Conservation (phyloP, 2,888 invertebrate genomes). For the Eupithecia tripunctaria region DNA sequence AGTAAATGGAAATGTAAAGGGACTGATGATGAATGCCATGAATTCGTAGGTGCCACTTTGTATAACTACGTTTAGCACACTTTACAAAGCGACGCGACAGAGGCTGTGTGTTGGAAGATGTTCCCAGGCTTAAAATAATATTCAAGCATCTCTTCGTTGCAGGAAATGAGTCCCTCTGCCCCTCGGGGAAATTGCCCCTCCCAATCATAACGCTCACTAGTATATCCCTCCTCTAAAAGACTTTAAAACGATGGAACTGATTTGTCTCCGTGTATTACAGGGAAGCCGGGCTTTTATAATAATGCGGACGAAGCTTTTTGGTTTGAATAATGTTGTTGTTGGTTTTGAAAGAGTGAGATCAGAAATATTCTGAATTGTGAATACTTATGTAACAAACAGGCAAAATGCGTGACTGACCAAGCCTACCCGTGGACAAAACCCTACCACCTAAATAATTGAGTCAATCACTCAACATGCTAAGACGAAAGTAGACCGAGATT, state of each 20-base stretch:
- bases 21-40: neutral
- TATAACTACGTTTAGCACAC: neutral
- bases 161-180: conserved; percentile 82
- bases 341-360: conserved; percentile 19
- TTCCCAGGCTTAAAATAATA: conserved; percentile 80
- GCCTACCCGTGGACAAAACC: too few species aligned
- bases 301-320: conserved; percentile 37
- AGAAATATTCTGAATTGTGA: neutral
- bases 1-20: neutral
- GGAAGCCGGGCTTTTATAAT: conserved; percentile 55
- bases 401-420: too few species aligned
- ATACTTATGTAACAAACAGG: neutral
- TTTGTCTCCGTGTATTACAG: conserved; percentile 72
- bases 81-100: conserved; percentile 50
- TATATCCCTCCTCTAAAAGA: conserved; percentile 73
- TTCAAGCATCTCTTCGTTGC: conserved; percentile 70
- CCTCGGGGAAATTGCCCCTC: conserved; percentile 80
- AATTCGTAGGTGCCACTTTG: neutral
- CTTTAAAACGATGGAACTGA: conserved; percentile 75
- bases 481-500: neutral
- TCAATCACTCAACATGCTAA: neutral
- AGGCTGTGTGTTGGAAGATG: conserved; percentile 73
- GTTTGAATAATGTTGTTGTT: conserved; percentile 36
- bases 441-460: too few species aligned
- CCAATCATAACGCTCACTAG: conserved; percentile 78